A percentile compares a stretch with the other conserved stretches of the same genome.
Evolutionary conservation across 2,888 invertebrate species (phyloP).

Genomic region (Orthonevra nobilis): DNA sequence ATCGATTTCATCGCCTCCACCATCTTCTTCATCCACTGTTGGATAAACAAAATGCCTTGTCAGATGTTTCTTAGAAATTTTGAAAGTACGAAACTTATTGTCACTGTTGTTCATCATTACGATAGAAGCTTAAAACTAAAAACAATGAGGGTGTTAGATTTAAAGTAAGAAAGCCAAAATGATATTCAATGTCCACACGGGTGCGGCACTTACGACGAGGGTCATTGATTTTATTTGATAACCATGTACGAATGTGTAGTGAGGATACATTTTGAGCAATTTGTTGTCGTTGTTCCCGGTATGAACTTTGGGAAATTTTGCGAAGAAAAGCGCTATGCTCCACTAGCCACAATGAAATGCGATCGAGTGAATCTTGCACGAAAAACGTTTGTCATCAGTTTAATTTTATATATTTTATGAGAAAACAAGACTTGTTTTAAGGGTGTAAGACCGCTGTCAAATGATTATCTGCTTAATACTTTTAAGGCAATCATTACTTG

Average conservation of each 20-base stretch:
- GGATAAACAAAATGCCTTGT: constrained; percentile 34
- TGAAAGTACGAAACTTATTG: constrained; percentile 35
- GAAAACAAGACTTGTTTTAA: too few species aligned
- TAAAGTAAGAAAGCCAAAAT: constrained; percentile 23
- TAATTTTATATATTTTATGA: too few species aligned
- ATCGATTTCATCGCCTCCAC: constrained; percentile 85
- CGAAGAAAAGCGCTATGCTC: constrained; percentile 44
- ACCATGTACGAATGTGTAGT: constrained; percentile 15
- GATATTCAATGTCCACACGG: constrained; percentile 21
- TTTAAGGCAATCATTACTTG: too few species aligned
- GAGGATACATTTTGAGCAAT: constrained; percentile 11
- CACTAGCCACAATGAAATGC: constrained; percentile 26
- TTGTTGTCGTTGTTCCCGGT: not conserved
- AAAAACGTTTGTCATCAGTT: too few species aligned
- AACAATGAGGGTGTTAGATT: constrained; percentile 21
- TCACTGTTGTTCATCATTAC: constrained; percentile 57
- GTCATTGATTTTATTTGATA: constrained; percentile 58
- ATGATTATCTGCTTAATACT: too few species aligned
- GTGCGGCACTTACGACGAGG: constrained; percentile 42
- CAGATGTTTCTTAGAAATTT: constrained; percentile 19
- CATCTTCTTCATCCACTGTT: constrained; percentile 79
- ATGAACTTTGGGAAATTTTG: constrained; percentile 38
- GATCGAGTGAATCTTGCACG: constrained; percentile 1
- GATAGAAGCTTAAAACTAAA: constrained; percentile 39
- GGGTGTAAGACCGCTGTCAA: too few species aligned